These are phyloP conservation scores for Heterocephalus glaber DNA, from an alignment of 2,113 vertebrate genomes.

Conservation along the genomic window DNA sequence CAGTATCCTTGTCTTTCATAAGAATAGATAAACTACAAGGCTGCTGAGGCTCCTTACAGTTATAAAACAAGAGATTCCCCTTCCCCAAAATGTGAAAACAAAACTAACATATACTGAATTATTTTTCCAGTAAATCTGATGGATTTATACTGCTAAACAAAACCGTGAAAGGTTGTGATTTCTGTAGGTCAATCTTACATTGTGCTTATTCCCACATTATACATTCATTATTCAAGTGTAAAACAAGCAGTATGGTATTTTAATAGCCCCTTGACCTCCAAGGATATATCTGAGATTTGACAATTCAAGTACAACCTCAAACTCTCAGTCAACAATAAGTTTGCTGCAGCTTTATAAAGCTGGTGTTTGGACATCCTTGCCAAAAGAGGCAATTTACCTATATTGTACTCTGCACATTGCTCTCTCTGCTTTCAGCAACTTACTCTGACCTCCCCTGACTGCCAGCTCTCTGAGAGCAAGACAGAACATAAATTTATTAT, in stretches of 20 bases:
- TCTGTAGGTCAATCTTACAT: neutral
- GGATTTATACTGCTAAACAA: neutral
- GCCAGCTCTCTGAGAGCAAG: neutral
- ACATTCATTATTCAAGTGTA: neutral
- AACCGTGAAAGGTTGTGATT: neutral
- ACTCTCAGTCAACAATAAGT: neutral
- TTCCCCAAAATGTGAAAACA: neutral
- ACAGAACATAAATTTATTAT: neutral
- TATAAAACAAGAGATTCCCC: neutral
- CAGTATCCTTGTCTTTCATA: constrained; percentile 25
- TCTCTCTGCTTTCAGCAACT: neutral
- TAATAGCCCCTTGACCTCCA: neutral
- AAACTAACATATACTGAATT: neutral
- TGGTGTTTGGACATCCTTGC: neutral
- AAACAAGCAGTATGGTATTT: neutral
- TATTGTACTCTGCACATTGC: neutral
- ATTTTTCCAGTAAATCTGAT: neutral
- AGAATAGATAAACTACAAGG: neutral
- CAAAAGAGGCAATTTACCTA: neutral
- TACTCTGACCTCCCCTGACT: neutral
- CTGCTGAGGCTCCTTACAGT: neutral
- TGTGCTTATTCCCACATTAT: neutral
- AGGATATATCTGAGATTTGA: neutral
- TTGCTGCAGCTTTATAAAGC: neutral
- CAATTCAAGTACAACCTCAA: neutral